A percentile compares a stretch with the other conserved stretches of the same genome.
Evolutionary conservation across 2,113 vertebrate species (phyloP).

Genomic region (Hippocampus abdominalis): DNA sequence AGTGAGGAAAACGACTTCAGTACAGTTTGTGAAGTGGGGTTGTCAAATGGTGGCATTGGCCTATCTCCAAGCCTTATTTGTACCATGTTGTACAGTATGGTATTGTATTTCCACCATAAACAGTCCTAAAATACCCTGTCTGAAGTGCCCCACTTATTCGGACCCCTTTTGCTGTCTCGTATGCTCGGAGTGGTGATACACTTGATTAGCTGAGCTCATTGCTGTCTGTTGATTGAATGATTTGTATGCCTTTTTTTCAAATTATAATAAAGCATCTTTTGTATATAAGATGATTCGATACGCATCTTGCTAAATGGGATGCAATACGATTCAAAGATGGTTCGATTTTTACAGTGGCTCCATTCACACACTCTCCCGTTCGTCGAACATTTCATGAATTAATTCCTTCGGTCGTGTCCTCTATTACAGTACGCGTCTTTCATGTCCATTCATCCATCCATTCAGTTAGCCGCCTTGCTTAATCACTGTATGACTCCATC

Average conservation of each 20-base stretch:
- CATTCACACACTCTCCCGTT: not conserved
- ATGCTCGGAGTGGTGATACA: not conserved
- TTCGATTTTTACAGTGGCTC: not conserved
- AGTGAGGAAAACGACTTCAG: conserved; percentile 7
- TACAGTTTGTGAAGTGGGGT: not conserved
- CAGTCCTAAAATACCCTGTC: not conserved
- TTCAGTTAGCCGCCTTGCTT: conserved; percentile 6
- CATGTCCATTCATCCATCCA: conserved; percentile 6
- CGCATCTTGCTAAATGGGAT: no score
- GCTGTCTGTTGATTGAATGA: not conserved
- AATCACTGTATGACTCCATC: conserved; percentile 24
- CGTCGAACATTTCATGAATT: conserved; percentile 5
- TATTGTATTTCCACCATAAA: not conserved
- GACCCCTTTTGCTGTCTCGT: not conserved
- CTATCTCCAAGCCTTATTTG: not conserved
- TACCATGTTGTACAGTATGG: not conserved
- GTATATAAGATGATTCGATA: no score
- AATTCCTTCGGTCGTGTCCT: not conserved
- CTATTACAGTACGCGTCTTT: not conserved
- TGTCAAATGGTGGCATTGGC: conserved; percentile 1
- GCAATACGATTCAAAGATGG: no score
- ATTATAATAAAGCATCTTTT: no score
- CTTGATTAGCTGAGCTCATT: not conserved
- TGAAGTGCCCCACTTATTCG: not conserved
- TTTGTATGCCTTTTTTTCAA: not conserved